Percentiles rank a stretch among this genome's conserved stretches.
Conservation (phyloP, 2,113 vertebrate species). For the Larimichthys polyactis region DNA sequence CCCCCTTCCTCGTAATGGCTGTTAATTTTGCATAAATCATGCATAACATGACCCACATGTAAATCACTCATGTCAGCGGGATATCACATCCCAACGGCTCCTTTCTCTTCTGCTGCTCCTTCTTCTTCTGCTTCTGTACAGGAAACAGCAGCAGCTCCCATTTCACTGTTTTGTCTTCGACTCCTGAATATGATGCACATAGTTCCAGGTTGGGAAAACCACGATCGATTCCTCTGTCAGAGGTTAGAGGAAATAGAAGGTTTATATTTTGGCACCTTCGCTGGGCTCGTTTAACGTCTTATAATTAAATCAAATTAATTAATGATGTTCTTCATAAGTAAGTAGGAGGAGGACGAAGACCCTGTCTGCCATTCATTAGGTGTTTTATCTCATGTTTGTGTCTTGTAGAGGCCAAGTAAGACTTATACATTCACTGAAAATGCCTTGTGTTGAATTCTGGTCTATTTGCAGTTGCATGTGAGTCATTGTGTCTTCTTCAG, state of each 20-base stretch:
- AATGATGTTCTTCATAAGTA: neutral
- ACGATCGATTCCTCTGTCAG: neutral
- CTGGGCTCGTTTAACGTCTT: neutral
- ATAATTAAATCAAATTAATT: neutral
- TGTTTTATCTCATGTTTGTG: neutral
- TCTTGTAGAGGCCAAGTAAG: neutral
- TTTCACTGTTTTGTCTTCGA: slow-evolving; percentile 30
- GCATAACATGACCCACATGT: slow-evolving; percentile 79
- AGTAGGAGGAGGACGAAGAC: no score
- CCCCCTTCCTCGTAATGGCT: slow-evolving; percentile 64
- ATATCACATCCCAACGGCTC: slow-evolving; percentile 53
- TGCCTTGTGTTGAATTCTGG: no score
- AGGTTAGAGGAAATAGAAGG: neutral
- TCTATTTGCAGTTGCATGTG: neutral
- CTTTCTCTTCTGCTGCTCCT: slow-evolving; percentile 43
- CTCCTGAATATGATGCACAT: slow-evolving; percentile 13
- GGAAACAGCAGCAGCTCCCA: slow-evolving; percentile 26
- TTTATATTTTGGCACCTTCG: neutral
- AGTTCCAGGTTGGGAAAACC: no score
- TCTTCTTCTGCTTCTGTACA: no score
- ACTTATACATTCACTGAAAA: no score
- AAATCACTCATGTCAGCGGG: slow-evolving; percentile 76
- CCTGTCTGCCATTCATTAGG: neutral
- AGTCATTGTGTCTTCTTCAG: neutral
- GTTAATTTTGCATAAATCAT: slow-evolving; percentile 80